phyloP scores from a whole-genome alignment of 2,888 invertebrate genomes.

The Agrilus mali region DNA sequence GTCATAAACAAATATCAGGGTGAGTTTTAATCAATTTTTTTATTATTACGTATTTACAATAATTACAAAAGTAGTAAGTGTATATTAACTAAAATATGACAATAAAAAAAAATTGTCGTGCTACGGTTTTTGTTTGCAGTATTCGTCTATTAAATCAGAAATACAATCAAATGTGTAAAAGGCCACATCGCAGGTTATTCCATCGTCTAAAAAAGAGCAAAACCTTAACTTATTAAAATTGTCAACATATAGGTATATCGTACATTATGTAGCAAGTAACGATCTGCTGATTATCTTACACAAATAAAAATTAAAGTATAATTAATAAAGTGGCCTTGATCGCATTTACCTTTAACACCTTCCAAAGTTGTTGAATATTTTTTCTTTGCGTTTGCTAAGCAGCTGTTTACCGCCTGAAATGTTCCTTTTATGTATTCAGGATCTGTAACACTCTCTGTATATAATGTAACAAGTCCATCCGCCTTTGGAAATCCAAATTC shows the following conservation, averaged over 20 bases:
- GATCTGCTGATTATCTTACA: too few relatives aligned
- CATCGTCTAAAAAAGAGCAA: constrained; percentile 44
- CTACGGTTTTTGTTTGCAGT: constrained; percentile 44
- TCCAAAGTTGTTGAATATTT: constrained; percentile 22
- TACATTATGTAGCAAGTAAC: not conserved
- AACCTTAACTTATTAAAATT: constrained; percentile 2
- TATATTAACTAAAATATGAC: too few relatives aligned
- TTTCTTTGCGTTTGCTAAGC: constrained; percentile 46
- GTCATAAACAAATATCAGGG: too few relatives aligned
- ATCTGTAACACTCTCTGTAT: constrained; percentile 67
- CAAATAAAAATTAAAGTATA: too few relatives aligned
- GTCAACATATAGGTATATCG: too few relatives aligned
- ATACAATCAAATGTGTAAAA: constrained; percentile 71
- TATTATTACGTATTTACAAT: too few relatives aligned
- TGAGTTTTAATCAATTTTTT: too few relatives aligned
- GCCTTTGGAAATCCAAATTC: constrained; percentile 60
- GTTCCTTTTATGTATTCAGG: constrained; percentile 65
- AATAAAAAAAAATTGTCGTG: not conserved
- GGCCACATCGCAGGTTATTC: constrained; percentile 60
- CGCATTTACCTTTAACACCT: constrained; percentile 22
- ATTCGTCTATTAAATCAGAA: constrained; percentile 63
- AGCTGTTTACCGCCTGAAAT: constrained; percentile 54
- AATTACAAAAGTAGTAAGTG: too few relatives aligned
- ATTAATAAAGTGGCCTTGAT: not conserved
- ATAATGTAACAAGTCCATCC: constrained; percentile 58